These are phyloP conservation scores for Gallinago nigripennis DNA, from an alignment of 2,797 vertebrate species.

Conservation along the genomic window DNA sequence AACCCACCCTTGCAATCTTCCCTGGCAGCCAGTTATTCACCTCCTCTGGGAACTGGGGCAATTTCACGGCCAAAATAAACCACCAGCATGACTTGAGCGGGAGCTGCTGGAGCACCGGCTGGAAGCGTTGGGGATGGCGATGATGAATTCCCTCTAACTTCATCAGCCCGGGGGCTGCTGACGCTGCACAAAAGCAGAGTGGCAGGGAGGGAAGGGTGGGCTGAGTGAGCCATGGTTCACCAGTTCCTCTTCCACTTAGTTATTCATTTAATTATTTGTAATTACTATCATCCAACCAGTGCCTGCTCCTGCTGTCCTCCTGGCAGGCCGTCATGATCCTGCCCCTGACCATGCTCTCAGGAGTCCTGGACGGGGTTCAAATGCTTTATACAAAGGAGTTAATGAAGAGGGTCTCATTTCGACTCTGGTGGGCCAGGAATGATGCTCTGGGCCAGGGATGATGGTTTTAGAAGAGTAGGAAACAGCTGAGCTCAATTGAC, in stretches of 20 bases:
- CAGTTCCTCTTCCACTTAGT: neutral
- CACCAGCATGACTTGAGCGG: neutral
- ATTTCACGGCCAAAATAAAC: slow-evolving; percentile 63
- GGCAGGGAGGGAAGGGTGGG: neutral
- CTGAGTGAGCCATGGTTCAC: neutral
- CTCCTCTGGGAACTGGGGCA: neutral
- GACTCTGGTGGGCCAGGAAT: neutral
- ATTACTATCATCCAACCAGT: neutral
- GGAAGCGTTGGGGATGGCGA: neutral
- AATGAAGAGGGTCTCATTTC: neutral
- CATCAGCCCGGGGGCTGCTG: neutral
- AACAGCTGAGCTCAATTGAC: neutral
- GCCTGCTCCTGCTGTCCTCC: neutral
- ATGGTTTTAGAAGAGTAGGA: neutral
- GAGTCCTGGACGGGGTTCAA: neutral
- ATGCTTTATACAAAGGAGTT: neutral
- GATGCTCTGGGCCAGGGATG: neutral
- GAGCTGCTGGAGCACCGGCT: neutral
- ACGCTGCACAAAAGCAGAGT: neutral
- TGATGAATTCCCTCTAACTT: slow-evolving; percentile 16
- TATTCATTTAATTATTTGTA: slow-evolving; percentile 51
- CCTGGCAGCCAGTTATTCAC: neutral
- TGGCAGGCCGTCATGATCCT: neutral
- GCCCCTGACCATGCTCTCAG: neutral
- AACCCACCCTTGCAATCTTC: neutral